Evolutionary conservation across 2,888 invertebrate species (phyloP), one percentile per base, ranked within the genome.

Genomic region (Fissipunctia ypsillon): DNA sequence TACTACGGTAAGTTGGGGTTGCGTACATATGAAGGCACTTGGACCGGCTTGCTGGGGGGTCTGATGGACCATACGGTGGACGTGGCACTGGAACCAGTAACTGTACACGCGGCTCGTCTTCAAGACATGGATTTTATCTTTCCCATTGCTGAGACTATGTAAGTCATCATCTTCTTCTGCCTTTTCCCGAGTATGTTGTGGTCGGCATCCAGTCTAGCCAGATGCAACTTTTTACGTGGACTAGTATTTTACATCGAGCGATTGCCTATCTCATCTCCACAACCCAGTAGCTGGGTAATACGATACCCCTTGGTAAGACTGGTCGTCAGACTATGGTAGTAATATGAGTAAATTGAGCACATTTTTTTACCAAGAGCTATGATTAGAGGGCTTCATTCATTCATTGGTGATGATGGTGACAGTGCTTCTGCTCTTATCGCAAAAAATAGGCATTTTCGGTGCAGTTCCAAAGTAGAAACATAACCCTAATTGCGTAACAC

Each of bases 61-160:
- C 93, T 97, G 1, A 95, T 96, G 81, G 94, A 95, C 5, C 95
- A 95, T 38, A 94, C 96, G 2, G 96, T 97, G 16, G 97, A 97
- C 85, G 89, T 97, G 43, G 97, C 97, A 0, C 88, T 97, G 56
- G 97, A 97, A 73, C 97, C 96, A 2, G 97, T 97, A 25, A 97
- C 97, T 0, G 95, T 96, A 0, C 96, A 96, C 64, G 90, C 95
- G 1, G 94, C 97, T 5, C 93, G 96, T 43, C 94, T 96, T 57
- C 92, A 94, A 28, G 96, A 97, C 65, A 97, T 97, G 96, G 94
- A 96, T 73, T 97, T 97, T 81, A 96, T 97, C 59, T 97, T 97
- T 85, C 97, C 97, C 22, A 96, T 97, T n/a, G 96, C 97, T 69
- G 96, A 96, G 84, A 97, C 97, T 38, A 96, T 96, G 97, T 97